Base-by-base conservation (phyloP, 2,113 vertebrate species). In the Hemichromis elongatus region DNA sequence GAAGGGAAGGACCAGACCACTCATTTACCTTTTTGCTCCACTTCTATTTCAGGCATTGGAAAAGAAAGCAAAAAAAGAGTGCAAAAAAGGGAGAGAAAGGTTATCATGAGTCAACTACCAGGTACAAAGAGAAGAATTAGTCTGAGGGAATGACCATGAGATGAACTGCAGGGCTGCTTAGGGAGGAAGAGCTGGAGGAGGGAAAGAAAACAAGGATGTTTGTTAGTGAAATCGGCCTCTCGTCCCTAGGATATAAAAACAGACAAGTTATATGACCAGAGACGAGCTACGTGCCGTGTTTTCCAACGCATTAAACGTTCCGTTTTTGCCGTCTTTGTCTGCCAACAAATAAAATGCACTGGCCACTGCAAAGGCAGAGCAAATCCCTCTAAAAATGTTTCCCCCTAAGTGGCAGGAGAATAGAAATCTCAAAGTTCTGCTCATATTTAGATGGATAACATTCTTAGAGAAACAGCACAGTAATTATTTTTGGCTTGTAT, bases 1-100 rank as follows among this genome's bases (percentile, higher is more conserved):
- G 95, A 93, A 93, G 92, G 94, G 78, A 81, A 55, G 96, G 96
- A 96, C 97, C 96, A 96, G 93, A 95, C 96, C 97, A 95, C 89
- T 97, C 97, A 99, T 98, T 99, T 99, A 99, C 98, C 98, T 99
- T 99, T 99, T 99, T 99, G 98, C 96, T 99, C 98, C 98, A 99
- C 98, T 99, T 99, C 98, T 99, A 99, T 99, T 99, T 99, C 98
- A 98, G 97, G 98, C 98, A 97, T 97, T 96, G 96, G 97, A 97
- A 98, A 97, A 97, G 97, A 98, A 97, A 97, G 95, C 96, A 92
- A 93, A 95, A 92, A 90, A 96, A 96, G 97, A 96, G 96, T 97
- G 97, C 97, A 97, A 96, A 91, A 66, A 90, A 98, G 97, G 97
- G 96, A 97, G 98, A 97, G 97, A 97, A 97, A 98, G 97, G 98